phyloP scores from a whole-genome alignment of 2,113 vertebrate species.

The Phyllostomus hastatus region DNA sequence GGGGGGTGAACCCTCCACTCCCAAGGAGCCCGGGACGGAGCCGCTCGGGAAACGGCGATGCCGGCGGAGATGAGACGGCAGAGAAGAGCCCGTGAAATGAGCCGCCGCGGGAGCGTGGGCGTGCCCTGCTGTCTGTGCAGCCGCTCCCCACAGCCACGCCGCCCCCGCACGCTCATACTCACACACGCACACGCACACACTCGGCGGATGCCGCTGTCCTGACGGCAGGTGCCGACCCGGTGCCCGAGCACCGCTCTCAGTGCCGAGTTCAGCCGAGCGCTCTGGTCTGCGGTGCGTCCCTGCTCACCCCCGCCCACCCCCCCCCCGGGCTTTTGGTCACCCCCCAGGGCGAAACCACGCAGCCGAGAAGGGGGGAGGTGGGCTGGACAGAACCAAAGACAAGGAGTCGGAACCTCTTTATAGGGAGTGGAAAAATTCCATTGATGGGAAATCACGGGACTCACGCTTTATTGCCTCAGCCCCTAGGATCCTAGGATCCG shows the following conservation, averaged over 20 bases:
- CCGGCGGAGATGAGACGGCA: neutral
- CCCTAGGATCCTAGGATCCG: too few species aligned
- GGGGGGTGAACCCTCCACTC: neutral
- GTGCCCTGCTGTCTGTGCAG: too few species aligned
- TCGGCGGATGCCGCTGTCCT: neutral
- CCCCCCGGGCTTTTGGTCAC: neutral
- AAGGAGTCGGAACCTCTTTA: neutral
- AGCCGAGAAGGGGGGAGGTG: neutral
- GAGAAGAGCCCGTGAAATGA: neutral
- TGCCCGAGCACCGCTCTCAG: neutral
- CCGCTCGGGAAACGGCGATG: neutral
- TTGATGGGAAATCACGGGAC: neutral
- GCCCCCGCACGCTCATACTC: rapidly evolving
- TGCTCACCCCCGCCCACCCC: too few species aligned
- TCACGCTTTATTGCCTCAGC: neutral
- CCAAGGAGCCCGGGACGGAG: neutral
- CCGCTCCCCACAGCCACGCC: too few species aligned
- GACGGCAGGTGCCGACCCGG: neutral
- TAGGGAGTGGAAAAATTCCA: neutral
- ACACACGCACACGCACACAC: too few species aligned
- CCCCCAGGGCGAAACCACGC: neutral
- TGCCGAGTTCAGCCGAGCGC: neutral
- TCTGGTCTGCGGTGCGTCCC: neutral
- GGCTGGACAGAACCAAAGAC: neutral
- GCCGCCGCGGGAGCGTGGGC: neutral